Conservation (phyloP, 2,888 invertebrate genomes). For the Mamestra brassicae region DNA sequence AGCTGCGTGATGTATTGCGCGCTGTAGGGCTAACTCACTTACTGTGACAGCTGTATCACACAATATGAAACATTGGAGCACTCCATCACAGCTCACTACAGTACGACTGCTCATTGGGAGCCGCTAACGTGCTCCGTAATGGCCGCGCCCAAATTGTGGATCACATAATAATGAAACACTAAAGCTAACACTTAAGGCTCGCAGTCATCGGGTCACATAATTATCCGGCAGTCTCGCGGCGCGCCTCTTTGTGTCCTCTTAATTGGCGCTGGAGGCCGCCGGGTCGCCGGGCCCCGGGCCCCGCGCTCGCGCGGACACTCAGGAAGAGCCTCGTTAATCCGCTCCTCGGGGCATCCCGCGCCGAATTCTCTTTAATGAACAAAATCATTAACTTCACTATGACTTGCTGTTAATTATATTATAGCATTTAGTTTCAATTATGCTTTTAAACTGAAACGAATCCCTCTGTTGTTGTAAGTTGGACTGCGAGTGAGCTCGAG, state of each 20-base stretch:
- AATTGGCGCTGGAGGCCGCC: constrained; percentile 53
- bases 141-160: constrained; percentile 18
- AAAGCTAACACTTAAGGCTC: constrained; percentile 42
- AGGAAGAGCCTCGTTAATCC: constrained; percentile 67
- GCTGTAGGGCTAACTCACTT: background rate
- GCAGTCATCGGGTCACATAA: constrained; percentile 58
- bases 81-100: too few relatives aligned
- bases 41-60: background rate
- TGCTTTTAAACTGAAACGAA: constrained; percentile 15
- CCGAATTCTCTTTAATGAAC: constrained; percentile 65
- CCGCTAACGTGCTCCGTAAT: background rate
- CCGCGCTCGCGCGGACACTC: constrained; percentile 33
- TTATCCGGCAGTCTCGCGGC: constrained; percentile 60
- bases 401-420: constrained; percentile 39
- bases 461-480: constrained; percentile 14
- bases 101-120: background rate
- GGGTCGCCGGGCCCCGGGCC: constrained; percentile 25
- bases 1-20: constrained; percentile 8
- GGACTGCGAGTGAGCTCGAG: constrained; percentile 4
- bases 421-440: constrained; percentile 48
- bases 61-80: background rate
- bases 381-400: constrained; percentile 55
- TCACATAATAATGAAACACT: constrained; percentile 46
- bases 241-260: constrained; percentile 58
- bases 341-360: constrained; percentile 56